Conservation (phyloP, 2,113 vertebrate genomes). For the Pedetes capensis region DNA sequence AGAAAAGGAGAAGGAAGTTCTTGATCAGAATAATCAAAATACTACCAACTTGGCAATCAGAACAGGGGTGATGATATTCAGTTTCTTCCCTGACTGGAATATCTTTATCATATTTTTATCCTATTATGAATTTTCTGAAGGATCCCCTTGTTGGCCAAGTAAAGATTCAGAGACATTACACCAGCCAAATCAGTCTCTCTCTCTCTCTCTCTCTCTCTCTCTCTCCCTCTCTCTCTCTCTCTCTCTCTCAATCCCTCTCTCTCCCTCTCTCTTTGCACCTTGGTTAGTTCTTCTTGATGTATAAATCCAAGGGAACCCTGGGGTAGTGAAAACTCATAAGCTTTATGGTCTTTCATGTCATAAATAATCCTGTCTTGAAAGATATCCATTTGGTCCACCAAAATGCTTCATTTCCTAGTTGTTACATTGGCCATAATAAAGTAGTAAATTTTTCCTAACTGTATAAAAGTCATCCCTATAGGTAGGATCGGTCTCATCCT, state of each 20-base stretch:
- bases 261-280: rapidly evolving
- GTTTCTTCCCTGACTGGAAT: background rate
- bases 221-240: too few relatives aligned
- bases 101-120: background rate
- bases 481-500: background rate
- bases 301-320: background rate
- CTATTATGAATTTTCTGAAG: background rate
- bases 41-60: background rate
- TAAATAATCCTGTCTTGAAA: background rate
- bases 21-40: background rate
- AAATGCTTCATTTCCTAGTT: background rate
- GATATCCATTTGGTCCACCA: background rate
- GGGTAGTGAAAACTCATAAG: background rate
- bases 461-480: background rate
- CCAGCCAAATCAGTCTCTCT: background rate
- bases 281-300: background rate
- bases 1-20: background rate
- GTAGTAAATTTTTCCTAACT: background rate
- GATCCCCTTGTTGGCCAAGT: background rate
- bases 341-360: background rate
- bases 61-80: background rate
- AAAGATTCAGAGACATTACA: background rate
- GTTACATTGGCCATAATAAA: background rate
- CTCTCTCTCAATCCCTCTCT: too few relatives aligned
- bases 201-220: too few relatives aligned